Evolutionary conservation across 2,797 vertebrate species (phyloP).

Genomic region (Eulemur mongoz): DNA sequence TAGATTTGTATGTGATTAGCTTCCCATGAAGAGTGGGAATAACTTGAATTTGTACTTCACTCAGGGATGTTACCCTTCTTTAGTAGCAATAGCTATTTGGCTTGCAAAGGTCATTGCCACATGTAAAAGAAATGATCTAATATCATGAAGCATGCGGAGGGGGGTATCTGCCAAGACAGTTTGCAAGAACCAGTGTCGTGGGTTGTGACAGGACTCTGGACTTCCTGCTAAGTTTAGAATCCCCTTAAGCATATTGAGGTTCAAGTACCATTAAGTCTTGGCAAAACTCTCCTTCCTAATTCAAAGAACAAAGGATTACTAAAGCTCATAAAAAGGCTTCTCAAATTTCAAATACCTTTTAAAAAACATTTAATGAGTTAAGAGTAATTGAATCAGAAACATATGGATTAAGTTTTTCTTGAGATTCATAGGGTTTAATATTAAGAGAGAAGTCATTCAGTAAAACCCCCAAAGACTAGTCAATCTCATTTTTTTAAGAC

Average conservation of each 20-base stretch:
- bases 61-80: background rate
- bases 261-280: slow-evolving; percentile 70
- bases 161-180: background rate
- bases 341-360: slow-evolving; percentile 74
- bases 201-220: background rate
- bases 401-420: slow-evolving; percentile 75
- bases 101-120: background rate
- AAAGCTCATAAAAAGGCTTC: slow-evolving; percentile 64
- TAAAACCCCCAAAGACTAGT: slow-evolving; percentile 22
- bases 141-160: background rate
- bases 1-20: background rate
- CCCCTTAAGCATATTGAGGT: slow-evolving; percentile 39
- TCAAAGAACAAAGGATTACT: slow-evolving; percentile 71
- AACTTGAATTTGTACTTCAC: background rate
- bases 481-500: slow-evolving; percentile 6
- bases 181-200: background rate
- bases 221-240: slow-evolving; percentile 45
- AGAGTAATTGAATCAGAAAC: slow-evolving; percentile 74
- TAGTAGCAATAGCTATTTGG: background rate
- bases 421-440: slow-evolving; percentile 63
- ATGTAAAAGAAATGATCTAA: background rate
- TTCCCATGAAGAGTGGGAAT: background rate
- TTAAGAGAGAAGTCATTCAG: slow-evolving; percentile 41
- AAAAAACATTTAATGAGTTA: slow-evolving; percentile 75
- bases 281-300: slow-evolving; percentile 71